phyloP scores from a whole-genome alignment of 2,113 vertebrate species.

The Suricata suricatta region DNA sequence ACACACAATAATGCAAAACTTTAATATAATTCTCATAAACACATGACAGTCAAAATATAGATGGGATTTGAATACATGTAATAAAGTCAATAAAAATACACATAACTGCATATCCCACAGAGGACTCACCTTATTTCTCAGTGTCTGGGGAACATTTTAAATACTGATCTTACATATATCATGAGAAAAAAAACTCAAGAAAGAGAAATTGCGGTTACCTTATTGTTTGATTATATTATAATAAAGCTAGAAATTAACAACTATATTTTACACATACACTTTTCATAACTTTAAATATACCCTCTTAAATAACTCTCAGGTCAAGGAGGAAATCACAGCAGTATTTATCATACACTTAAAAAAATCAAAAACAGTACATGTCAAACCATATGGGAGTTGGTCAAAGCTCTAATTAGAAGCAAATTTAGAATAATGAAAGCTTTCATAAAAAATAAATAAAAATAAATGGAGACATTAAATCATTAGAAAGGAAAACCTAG shows the following conservation, averaged over 20 bases:
- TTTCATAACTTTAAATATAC: constrained; percentile 37
- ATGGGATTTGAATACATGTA: background rate
- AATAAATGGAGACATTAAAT: background rate
- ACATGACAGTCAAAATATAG: background rate
- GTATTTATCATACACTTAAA: constrained; percentile 32
- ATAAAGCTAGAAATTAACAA: constrained; percentile 25
- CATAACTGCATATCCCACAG: background rate
- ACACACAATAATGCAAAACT: constrained; percentile 37
- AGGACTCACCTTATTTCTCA: background rate
- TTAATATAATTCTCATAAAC: constrained; percentile 49
- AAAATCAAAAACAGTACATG: background rate
- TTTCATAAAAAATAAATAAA: constrained; percentile 28
- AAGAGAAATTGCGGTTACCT: background rate
- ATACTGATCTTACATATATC: background rate
- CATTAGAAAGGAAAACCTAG: background rate
- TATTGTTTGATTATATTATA: constrained; percentile 3
- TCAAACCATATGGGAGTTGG: background rate
- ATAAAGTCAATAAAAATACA: background rate
- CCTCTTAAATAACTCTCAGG: background rate
- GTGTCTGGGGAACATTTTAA: background rate
- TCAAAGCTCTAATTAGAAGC: constrained; percentile 22
- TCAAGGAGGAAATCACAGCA: constrained; percentile 32
- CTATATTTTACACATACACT: constrained; percentile 14
- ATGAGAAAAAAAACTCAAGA: background rate
- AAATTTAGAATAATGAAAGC: constrained; percentile 36